Base-by-base conservation (phyloP, 2,888 invertebrate species). In the Ophion ellenae region DNA sequence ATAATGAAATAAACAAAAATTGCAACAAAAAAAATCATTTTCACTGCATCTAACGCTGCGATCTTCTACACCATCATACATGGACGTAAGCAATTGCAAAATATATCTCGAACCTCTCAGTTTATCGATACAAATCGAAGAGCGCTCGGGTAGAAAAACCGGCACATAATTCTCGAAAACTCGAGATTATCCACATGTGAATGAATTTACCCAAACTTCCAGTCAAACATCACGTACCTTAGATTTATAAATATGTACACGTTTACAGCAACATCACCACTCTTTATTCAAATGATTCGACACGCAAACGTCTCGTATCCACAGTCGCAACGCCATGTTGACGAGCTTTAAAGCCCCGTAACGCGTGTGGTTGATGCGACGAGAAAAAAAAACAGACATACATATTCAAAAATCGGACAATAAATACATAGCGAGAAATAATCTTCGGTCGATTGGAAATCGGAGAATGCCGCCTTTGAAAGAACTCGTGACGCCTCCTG, bases 391-490 rank as follows among this genome's bases (percentile, higher is more conserved):
- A 70, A 53, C 53, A 14, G 28, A 28, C n/a, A 24, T 24, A 10
- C 47, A 66, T 64, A 36, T 32, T 28, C 14, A n/a, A 66, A 76
- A 20, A 53, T 64, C 28, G 11, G 0, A 59, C n/a, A n/a, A 57
- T 32, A 53, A 20, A 36, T n/a, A 36, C 6, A 28, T 45, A 17
- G 11, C 24, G 7, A 28, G 20, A 5, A 2, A 32, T 24, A 17
- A 17, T 24, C 20, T 24, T 4, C 5, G 24, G 28, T 57, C 53
- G 20, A 64, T 24, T 28, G 57, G 53, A 59, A 45, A 75, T 40
- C 7, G 40, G 24, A 63, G 6, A n/a, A 78, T 80, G 80, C 71
- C 76, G 61, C 71, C 66, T 10, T 24, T 76, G 24, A 76, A 71
- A 32, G 66, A 28, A 20, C n/a, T 61, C 24, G 14, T 70, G 24